Conservation (phyloP, 2,888 invertebrate genomes). For the Brenthis daphne region DNA sequence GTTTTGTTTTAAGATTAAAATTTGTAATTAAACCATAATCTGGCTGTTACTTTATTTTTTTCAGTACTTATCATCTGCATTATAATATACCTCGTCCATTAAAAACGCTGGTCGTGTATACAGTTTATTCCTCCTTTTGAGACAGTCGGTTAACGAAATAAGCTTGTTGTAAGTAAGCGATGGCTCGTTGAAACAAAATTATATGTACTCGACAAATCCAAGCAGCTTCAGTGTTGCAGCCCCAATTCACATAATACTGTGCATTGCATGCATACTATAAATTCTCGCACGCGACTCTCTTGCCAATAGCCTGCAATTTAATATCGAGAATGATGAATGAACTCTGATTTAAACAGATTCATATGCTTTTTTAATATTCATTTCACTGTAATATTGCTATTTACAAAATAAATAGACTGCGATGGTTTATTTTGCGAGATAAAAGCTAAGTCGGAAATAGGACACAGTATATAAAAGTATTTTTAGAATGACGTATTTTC, state of each 20-base stretch:
- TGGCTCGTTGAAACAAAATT: constrained; percentile 56
- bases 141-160: constrained; percentile 39
- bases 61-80: too few species aligned
- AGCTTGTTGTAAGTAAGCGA: constrained; percentile 43
- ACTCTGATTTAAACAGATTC: constrained; percentile 35
- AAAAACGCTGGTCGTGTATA: too few species aligned
- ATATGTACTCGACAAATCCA: constrained; percentile 66
- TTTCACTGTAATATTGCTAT: constrained; percentile 21
- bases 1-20: too few species aligned
- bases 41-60: too few species aligned
- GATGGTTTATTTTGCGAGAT: constrained; percentile 2
- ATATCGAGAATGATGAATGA: constrained; percentile 47
- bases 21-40: too few species aligned
- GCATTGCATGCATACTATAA: constrained; percentile 58
- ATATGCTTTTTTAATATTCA: constrained; percentile 29
- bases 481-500: constrained; percentile 31
- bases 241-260: constrained; percentile 62
- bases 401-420: constrained; percentile 10
- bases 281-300: constrained; percentile 54
- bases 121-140: too few species aligned
- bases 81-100: too few species aligned
- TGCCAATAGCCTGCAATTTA: constrained; percentile 57
- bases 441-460: constrained; percentile 12
- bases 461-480: constrained; percentile 15
- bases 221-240: constrained; percentile 48